phyloP scores from a whole-genome alignment of 1,140 invertebrate genomes.

The Trichonephila clavata region DNA sequence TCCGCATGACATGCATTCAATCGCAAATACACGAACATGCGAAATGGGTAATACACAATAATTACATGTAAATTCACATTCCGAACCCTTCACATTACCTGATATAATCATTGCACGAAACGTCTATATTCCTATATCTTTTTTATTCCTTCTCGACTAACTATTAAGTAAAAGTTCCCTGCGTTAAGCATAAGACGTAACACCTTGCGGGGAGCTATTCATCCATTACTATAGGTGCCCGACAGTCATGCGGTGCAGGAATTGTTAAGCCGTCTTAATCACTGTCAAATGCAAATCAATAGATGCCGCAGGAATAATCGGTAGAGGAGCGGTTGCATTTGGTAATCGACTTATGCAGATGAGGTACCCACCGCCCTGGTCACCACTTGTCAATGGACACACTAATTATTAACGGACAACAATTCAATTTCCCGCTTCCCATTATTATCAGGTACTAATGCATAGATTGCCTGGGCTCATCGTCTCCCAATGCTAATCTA shows the following conservation, averaged over 20 bases:
- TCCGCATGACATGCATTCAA: no score
- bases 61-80: no score
- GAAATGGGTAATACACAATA: no score
- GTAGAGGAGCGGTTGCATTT: background rate
- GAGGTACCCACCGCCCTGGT: background rate
- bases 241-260: background rate
- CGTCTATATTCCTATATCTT: no score
- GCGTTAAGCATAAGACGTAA: background rate
- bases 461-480: background rate
- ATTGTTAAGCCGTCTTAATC: background rate
- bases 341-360: conserved; percentile 62
- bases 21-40: no score
- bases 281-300: conserved; percentile 52
- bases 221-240: background rate
- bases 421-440: background rate
- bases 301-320: conserved; percentile 17
- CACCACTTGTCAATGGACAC: conserved; percentile 28
- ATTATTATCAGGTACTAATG: conserved; percentile 35
- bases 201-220: background rate
- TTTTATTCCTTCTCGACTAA: no score
- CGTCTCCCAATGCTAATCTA: no score
- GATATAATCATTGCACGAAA: no score
- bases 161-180: no score
- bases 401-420: conserved; percentile 54
- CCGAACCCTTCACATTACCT: no score